These are phyloP conservation scores for Drosophila meridiana DNA, from an alignment of 2,888 invertebrate genomes.

Conservation along the genomic window DNA sequence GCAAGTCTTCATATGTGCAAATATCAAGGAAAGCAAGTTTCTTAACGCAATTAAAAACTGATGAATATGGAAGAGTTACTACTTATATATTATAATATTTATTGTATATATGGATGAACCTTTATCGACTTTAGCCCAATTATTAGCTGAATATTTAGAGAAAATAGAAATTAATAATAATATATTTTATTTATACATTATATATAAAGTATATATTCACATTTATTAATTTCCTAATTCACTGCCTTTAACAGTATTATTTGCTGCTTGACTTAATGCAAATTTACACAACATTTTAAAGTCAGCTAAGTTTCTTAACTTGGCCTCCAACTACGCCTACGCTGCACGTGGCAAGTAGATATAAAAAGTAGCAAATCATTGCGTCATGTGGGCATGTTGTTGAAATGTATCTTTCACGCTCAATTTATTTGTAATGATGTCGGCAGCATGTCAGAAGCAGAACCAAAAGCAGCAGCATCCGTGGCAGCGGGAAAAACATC, in stretches of 20 bases:
- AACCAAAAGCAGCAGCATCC: neutral
- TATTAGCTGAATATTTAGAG: too few species aligned
- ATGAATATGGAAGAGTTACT: too few species aligned
- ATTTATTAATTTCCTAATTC: neutral
- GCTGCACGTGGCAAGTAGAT: neutral
- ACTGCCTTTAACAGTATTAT: neutral
- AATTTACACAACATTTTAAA: constrained; percentile 39
- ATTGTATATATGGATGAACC: too few species aligned
- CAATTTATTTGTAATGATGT: constrained; percentile 79
- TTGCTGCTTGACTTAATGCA: neutral
- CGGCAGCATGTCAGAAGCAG: constrained; percentile 64
- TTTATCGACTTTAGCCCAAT: too few species aligned
- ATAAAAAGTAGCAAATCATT: constrained; percentile 58
- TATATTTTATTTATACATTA: too few species aligned
- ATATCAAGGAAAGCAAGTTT: too few species aligned
- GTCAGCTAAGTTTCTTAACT: constrained; percentile 10
- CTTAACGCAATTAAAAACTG: too few species aligned
- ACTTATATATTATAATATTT: too few species aligned
- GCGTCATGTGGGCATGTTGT: constrained; percentile 53
- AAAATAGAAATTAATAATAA: too few species aligned
- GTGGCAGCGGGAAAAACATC: neutral
- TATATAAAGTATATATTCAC: neutral
- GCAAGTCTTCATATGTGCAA: too few species aligned
- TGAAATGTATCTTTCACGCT: constrained; percentile 79
- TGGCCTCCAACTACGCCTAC: neutral